Percentiles rank a stretch among this genome's conserved stretches.
These are phyloP conservation scores for Luehdorfia chinensis DNA, from an alignment of 1,140 invertebrate species.

Conservation along the genomic window DNA sequence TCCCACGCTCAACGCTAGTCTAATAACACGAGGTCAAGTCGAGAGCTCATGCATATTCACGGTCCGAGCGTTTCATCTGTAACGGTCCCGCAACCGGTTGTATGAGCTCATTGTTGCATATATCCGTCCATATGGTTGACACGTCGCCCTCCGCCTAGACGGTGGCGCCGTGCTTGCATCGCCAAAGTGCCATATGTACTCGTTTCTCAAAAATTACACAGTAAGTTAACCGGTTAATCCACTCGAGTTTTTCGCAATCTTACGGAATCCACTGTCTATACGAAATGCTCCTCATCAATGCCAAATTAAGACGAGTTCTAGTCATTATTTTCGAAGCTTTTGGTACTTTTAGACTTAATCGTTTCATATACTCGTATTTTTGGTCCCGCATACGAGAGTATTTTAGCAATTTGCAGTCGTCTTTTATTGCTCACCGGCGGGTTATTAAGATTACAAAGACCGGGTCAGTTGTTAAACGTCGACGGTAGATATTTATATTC, in stretches of 20 bases:
- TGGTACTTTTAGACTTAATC: neutral
- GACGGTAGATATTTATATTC: conserved; percentile 64
- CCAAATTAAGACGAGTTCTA: neutral
- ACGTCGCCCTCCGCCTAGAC: conserved; percentile 24
- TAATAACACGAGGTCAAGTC: conserved; percentile 71
- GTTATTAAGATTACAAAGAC: conserved; percentile 54
- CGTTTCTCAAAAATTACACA: neutral
- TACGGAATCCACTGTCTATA: conserved; percentile 8
- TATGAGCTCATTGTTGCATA: conserved; percentile 66
- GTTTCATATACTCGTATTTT: conserved; percentile 1
- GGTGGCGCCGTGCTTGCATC: conserved; percentile 12
- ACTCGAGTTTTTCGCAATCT: conserved; percentile 9
- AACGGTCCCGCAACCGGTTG: conserved; percentile 72
- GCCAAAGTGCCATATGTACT: conserved; percentile 3
- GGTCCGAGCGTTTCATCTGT: conserved; percentile 59
- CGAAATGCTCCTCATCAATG: conserved; percentile 2
- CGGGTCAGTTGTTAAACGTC: conserved; percentile 56
- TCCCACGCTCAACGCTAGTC: conserved; percentile 63
- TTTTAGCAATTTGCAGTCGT: conserved; percentile 34
- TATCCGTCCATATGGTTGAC: conserved; percentile 55
- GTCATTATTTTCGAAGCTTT: neutral
- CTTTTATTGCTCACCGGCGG: conserved; percentile 32
- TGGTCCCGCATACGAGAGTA: conserved; percentile 12
- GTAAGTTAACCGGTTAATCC: neutral
- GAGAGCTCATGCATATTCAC: conserved; percentile 72